These are phyloP conservation scores for Cephus sareptanus DNA, from an alignment of 2,888 invertebrate genomes.

Conservation along the genomic window DNA sequence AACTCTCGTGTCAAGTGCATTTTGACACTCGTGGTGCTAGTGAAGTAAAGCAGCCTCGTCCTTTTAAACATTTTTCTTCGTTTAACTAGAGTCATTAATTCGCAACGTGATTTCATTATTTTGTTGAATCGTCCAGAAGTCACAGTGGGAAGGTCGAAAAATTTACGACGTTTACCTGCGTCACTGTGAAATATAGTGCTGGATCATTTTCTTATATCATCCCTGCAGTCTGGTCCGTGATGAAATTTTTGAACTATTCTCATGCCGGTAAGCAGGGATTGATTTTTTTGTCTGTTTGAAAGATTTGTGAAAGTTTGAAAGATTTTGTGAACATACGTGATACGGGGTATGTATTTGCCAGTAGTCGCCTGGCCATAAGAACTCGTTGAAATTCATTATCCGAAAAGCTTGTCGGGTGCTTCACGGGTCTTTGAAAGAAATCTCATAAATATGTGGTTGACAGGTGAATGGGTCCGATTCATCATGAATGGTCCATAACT, in stretches of 20 bases:
- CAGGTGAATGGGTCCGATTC: slow-evolving; percentile 19
- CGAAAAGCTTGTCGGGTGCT: not conserved
- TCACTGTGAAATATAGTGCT: not conserved
- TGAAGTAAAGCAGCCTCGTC: not conserved
- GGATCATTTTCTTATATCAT: not conserved
- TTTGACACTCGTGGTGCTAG: not conserved
- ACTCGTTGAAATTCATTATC: not conserved
- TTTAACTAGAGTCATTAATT: not conserved
- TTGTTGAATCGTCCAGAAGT: not conserved
- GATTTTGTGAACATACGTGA: not conserved
- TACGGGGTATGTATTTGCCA: not conserved
- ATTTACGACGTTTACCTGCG: not conserved
- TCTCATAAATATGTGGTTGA: not conserved
- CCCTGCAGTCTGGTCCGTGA: no score
- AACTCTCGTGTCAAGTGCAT: not conserved
- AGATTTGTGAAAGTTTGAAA: no score
- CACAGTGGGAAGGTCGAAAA: not conserved
- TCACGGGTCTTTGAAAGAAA: not conserved
- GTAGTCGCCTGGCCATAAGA: not conserved
- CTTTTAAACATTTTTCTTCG: not conserved
- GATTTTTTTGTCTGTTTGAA: not conserved
- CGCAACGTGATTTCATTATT: not conserved
- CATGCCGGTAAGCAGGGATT: not conserved
- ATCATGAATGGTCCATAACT: slow-evolving; percentile 13
- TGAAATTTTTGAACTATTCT: no score